A percentile compares a stretch with the other conserved stretches of the same genome.
These are phyloP conservation scores for Perdita meconis DNA, from an alignment of 2,888 invertebrate species.

Conservation along the genomic window DNA sequence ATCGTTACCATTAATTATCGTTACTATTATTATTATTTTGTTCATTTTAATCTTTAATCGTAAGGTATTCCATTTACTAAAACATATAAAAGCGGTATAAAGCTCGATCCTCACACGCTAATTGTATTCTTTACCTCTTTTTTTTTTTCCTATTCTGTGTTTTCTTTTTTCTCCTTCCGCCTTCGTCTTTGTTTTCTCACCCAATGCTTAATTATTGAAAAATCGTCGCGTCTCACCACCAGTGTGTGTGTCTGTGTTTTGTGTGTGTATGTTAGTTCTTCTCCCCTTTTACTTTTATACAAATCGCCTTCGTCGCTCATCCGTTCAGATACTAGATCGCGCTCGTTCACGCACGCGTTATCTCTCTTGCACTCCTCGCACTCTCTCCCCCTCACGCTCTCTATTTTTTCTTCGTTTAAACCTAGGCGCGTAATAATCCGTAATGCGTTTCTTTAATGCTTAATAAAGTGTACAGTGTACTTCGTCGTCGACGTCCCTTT, in stretches of 20 bases:
- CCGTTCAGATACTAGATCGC: conserved; percentile 3
- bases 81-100: conserved; percentile 83
- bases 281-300: conserved; percentile 26
- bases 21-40: conserved; percentile 64
- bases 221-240: conserved; percentile 67
- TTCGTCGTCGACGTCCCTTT: conserved; percentile 56
- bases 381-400: conserved; percentile 9
- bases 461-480: conserved; percentile 55
- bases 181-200: conserved; percentile 23
- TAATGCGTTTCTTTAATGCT: conserved; percentile 67
- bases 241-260: too few relatives aligned
- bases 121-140: conserved; percentile 27
- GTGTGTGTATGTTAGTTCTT: not conserved
- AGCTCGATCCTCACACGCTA: conserved; percentile 83
- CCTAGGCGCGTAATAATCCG: conserved; percentile 65
- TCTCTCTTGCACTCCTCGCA: not conserved
- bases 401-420: conserved; percentile 50
- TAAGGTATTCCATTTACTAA: conserved; percentile 81
- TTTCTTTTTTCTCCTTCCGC: conserved; percentile 1
- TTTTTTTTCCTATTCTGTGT: too few relatives aligned
- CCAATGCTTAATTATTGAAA: conserved; percentile 48
- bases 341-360: not conserved
- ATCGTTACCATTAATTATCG: conserved; percentile 36
- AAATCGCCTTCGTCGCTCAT: conserved; percentile 60
- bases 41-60: conserved; percentile 75